phyloP scores from a whole-genome alignment of 2,113 vertebrate genomes.

The Ornithorhynchus anatinus region DNA sequence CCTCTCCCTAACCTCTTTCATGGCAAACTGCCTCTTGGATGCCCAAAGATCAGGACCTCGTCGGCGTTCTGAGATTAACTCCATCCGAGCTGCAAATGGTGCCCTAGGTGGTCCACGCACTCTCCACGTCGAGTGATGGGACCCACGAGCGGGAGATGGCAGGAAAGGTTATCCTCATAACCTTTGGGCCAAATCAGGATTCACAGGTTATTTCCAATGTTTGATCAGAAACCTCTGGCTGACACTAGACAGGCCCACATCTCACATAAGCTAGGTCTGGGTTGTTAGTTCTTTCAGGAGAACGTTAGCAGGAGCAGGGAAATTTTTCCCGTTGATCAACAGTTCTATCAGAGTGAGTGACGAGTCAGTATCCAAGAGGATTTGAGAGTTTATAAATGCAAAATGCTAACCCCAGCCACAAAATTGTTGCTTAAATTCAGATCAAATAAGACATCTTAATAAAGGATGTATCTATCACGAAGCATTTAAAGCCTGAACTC shows the following conservation, averaged over 20 bases:
- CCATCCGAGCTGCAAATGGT: neutral
- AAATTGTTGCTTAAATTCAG: conserved; percentile 1
- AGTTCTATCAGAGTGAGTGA: neutral
- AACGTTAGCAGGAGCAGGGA: neutral
- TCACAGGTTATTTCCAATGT: neutral
- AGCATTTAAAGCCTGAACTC: neutral
- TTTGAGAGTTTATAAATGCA: neutral
- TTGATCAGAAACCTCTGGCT: neutral
- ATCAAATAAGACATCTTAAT: neutral
- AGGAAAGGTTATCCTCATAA: neutral
- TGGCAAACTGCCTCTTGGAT: too few relatives aligned
- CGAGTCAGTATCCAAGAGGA: conserved; percentile 1
- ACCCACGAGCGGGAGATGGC: neutral
- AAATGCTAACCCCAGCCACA: neutral
- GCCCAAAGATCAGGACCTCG: too few relatives aligned
- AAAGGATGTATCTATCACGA: neutral
- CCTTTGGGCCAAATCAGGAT: conserved; percentile 19
- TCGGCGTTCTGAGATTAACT: too few relatives aligned
- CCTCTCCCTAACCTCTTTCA: too few relatives aligned
- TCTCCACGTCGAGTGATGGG: conserved; percentile 4
- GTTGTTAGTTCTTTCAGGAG: neutral
- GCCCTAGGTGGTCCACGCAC: neutral
- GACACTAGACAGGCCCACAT: neutral
- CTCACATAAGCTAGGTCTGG: neutral
- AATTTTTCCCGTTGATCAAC: neutral